Evolutionary conservation across 2,113 vertebrate species (phyloP).

Genomic region (Equus przewalskii): DNA sequence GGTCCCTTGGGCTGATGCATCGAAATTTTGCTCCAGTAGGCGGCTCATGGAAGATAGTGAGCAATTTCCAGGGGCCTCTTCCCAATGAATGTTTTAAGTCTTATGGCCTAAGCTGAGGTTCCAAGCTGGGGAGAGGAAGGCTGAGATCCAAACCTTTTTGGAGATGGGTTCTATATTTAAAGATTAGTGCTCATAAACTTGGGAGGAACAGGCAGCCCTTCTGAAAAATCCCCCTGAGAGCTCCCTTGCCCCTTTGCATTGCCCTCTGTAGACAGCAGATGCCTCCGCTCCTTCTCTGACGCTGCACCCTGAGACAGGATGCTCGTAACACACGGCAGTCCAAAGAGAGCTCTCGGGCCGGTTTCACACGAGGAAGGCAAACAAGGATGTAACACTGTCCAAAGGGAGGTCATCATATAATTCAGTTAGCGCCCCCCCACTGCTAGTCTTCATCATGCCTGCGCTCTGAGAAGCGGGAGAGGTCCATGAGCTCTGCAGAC

Average conservation of each 20-base stretch:
- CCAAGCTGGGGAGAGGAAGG: not conserved
- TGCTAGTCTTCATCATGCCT: not conserved
- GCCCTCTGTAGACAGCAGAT: not conserved
- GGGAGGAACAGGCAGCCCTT: not conserved
- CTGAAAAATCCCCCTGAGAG: not conserved
- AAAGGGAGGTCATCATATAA: accelerated
- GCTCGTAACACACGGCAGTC: not conserved
- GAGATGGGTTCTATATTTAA: not conserved
- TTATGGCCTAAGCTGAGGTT: not conserved
- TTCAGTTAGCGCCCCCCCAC: not conserved
- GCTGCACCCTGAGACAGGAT: accelerated
- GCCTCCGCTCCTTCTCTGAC: not conserved
- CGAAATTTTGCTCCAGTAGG: not conserved
- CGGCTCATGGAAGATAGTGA: not conserved
- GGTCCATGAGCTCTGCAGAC: not conserved
- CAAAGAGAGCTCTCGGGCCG: too few species aligned
- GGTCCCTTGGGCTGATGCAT: not conserved
- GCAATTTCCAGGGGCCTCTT: not conserved
- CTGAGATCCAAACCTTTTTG: not conserved
- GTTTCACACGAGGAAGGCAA: not conserved
- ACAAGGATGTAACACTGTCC: not conserved
- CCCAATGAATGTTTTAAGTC: not conserved
- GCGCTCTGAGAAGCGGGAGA: not conserved
- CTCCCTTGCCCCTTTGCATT: not conserved
- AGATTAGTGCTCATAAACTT: not conserved